These are phyloP conservation scores for Ptilorrhoa leucosticta DNA, from an alignment of 2,113 vertebrate genomes.

Conservation along the genomic window DNA sequence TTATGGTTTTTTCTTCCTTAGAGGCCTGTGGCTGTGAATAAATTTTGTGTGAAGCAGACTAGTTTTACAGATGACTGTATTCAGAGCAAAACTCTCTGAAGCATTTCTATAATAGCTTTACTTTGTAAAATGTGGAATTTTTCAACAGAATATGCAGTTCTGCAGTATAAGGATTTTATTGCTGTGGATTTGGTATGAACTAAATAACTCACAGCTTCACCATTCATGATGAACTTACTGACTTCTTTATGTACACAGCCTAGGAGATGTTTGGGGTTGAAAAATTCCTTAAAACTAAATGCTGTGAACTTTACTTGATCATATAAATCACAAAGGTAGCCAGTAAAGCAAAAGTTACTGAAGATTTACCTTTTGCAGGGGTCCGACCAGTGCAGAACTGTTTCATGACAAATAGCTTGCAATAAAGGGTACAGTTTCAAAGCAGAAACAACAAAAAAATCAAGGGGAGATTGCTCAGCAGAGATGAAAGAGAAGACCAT, in stretches of 20 bases:
- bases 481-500: not conserved
- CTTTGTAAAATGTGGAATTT: not conserved
- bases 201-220: not conserved
- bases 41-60: not conserved
- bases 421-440: not conserved
- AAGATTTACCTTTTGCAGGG: not conserved
- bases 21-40: not conserved
- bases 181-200: not conserved
- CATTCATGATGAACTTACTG: not conserved
- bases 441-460: not conserved
- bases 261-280: not conserved
- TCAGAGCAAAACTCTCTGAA: conserved; percentile 6
- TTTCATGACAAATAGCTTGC: not conserved
- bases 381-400: not conserved
- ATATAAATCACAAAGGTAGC: not conserved
- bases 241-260: not conserved
- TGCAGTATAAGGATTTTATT: not conserved
- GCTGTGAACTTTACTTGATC: not conserved
- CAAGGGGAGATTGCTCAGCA: not conserved
- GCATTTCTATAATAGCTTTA: not conserved
- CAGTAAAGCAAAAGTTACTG: not conserved
- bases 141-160: not conserved
- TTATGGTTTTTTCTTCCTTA: not conserved
- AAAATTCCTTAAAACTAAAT: not conserved
- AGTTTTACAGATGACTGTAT: not conserved